Conservation (phyloP, 2,888 invertebrate species). For the Coleophora deauratella region DNA sequence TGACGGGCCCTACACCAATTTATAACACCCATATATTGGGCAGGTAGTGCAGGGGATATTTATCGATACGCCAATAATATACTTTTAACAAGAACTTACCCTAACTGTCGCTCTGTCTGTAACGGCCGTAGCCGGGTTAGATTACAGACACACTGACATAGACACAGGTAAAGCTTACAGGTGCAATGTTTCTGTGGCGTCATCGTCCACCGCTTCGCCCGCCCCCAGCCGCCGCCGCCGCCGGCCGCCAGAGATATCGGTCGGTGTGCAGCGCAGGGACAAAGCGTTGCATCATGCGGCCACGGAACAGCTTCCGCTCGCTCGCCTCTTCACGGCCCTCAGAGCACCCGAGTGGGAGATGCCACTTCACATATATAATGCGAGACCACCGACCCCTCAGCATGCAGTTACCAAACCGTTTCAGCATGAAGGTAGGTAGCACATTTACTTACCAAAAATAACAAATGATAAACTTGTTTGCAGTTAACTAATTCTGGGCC, state of each 20-base stretch:
- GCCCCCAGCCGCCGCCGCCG: constrained; percentile 1
- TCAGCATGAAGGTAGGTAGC: constrained; percentile 61
- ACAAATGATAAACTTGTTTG: background rate
- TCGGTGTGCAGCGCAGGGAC: constrained; percentile 37
- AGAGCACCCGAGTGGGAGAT: constrained; percentile 51
- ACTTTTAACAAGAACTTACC: no score
- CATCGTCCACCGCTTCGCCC: no score
- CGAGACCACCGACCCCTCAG: constrained; percentile 43
- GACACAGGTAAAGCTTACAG: background rate
- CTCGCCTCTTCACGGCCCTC: constrained; percentile 42
- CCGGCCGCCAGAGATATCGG: no score
- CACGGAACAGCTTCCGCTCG: constrained; percentile 58
- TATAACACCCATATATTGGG: no score
- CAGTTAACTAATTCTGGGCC: background rate
- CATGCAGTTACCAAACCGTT: constrained; percentile 64
- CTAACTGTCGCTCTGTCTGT: no score
- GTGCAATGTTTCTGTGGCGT: no score
- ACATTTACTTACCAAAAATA: constrained; percentile 8
- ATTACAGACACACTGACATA: no score
- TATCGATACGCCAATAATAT: no score
- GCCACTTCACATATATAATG: constrained; percentile 52
- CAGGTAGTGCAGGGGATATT: no score
- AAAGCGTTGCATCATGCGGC: constrained; percentile 53
- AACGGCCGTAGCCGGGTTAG: no score
- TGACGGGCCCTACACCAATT: no score